phyloP scores from a whole-genome alignment of 2,113 vertebrate genomes.

The Albula goreensis region DNA sequence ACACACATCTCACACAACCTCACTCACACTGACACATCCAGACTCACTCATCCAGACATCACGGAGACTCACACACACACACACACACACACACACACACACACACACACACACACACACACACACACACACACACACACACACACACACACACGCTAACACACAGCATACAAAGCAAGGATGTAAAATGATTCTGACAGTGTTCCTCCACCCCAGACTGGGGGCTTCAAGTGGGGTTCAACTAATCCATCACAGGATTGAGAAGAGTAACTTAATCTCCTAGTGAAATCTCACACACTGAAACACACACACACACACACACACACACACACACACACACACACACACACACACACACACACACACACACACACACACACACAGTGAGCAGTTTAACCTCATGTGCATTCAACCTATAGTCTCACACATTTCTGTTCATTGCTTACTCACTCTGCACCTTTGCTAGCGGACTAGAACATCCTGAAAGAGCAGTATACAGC shows the following conservation, averaged over 20 bases:
- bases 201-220: background rate
- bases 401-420: background rate
- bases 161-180: background rate
- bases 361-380: no score
- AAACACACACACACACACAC: background rate
- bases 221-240: background rate
- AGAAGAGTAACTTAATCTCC: slow-evolving; percentile 7
- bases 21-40: no score
- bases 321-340: background rate
- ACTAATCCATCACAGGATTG: background rate
- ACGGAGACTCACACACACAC: no score
- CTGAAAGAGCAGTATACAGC: background rate
- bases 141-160: background rate
- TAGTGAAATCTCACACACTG: background rate
- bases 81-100: no score
- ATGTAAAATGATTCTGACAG: slow-evolving; percentile 17
- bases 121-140: background rate
- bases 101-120: no score
- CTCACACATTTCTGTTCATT: background rate
- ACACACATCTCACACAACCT: background rate
- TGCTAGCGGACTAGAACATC: background rate
- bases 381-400: background rate
- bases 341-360: background rate
- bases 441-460: background rate
- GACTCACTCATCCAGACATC: no score